These are phyloP conservation scores for Drosophila mayaguana DNA, from an alignment of 2,888 invertebrate genomes.

Conservation along the genomic window DNA sequence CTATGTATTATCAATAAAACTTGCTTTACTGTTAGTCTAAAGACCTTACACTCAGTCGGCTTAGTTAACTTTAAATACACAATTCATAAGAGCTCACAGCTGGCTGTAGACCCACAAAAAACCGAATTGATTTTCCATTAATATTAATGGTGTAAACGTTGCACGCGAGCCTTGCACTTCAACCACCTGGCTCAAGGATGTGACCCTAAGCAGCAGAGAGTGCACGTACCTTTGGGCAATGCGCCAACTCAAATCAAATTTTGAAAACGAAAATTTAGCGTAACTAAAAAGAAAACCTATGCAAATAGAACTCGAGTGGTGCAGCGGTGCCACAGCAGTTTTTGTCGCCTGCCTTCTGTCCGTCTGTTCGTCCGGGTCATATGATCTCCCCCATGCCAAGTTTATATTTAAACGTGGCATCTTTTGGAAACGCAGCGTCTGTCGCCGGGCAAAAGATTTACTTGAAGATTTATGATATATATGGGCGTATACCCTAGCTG, in stretches of 20 bases:
- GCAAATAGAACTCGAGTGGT: conserved; percentile 17
- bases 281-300: not conserved
- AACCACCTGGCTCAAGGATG: conserved; percentile 58
- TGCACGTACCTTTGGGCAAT: conserved; percentile 37
- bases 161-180: conserved; percentile 63
- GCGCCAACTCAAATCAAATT: conserved; percentile 11
- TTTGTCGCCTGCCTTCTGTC: conserved; percentile 23
- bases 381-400: conserved; percentile 79
- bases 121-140: conserved; percentile 73
- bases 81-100: not conserved
- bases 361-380: conserved; percentile 48
- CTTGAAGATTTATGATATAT: conserved; percentile 43
- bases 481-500: not conserved
- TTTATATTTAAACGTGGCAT: conserved; percentile 66
- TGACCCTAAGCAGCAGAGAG: not conserved
- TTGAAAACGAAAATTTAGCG: conserved; percentile 6
- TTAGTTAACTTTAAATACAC: not conserved
- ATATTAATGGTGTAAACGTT: conserved; percentile 59
- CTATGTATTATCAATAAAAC: too few species aligned
- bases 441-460: conserved; percentile 40
- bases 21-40: not conserved
- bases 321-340: conserved; percentile 4
- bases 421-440: conserved; percentile 65
- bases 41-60: not conserved
- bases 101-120: not conserved